Evolutionary conservation across 2,797 vertebrate genomes (phyloP), one percentile per base, ranked within the genome.

Genomic region (Lithobates sylvaticus): DNA sequence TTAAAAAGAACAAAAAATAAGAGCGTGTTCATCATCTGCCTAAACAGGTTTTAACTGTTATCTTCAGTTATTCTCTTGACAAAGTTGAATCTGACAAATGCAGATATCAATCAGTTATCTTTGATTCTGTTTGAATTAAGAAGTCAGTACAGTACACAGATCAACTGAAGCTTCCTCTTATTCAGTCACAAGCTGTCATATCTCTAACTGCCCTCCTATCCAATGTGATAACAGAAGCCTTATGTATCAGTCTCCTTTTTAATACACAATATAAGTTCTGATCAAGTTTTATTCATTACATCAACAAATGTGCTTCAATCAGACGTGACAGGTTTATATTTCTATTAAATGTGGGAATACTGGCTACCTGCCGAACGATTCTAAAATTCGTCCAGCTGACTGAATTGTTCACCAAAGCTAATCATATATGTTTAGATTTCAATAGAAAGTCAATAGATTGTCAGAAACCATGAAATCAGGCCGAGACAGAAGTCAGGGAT

Each of bases 61-160:
- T 36, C 44, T 73, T 73, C 69, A 21, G 21, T 73, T 26, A 42
- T 73, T 39, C 18, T 73, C 32, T 44, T 73, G 36, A 5, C n/a
- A 44, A n/a, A 67, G 23, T 42, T 21, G 61, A 36, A 71, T 72
- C 32, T 81, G 44, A 21, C 23, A 26, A 27, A 29, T 32, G 15
- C 18, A 71, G 78, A 81, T 81, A 81, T 71, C n/a, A 61, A 39
- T 81, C 79, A 27, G 44, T 61, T 81, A 81, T 81, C 79, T 72
- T 8, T 39, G 21, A 72, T 72, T 36, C 32, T 23, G n/a, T n/a
- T 71, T 27, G 8, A 39, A 9, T 39, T 54, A n/a, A 54, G 44
- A 47, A 80, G 67, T 70, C 67, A 58, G 42, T 58, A 34, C 21
- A 54, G 67, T 2, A 18, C 27, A 70, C 29, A 70, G 44, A 34